Percentiles rank a stretch among this genome's conserved stretches.
These are phyloP conservation scores for Thomomys bottae DNA, from an alignment of 2,113 vertebrate genomes.

Conservation along the genomic window DNA sequence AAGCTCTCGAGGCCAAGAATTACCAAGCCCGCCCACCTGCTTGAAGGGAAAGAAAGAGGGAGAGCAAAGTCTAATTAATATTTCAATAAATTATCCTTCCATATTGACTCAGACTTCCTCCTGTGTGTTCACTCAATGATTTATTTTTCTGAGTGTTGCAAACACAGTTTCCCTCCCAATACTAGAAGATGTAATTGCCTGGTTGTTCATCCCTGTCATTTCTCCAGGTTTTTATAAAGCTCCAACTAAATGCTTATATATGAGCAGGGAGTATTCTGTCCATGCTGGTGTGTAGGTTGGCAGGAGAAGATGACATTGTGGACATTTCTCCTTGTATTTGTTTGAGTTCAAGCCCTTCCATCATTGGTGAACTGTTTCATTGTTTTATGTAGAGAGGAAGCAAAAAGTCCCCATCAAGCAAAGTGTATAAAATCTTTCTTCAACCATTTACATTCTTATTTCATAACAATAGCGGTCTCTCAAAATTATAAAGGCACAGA, in stretches of 20 bases:
- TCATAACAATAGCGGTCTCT: background rate
- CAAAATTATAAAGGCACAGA: background rate
- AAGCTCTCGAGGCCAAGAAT: background rate
- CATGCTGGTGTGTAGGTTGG: fast-evolving
- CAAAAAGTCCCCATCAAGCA: background rate
- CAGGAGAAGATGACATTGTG: background rate
- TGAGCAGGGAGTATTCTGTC: background rate
- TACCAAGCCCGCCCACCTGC: constrained; percentile 41
- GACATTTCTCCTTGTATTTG: constrained; percentile 22
- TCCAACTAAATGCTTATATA: background rate
- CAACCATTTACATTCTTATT: constrained; percentile 48
- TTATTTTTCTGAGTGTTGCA: constrained; percentile 38
- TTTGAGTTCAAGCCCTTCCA: background rate
- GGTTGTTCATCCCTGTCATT: constrained; percentile 33
- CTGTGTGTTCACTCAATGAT: constrained; percentile 17
- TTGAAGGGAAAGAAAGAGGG: constrained; percentile 22
- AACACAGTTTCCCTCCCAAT: background rate
- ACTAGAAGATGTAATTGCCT: background rate
- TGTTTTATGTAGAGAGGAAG: constrained; percentile 45
- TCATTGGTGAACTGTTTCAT: constrained; percentile 43
- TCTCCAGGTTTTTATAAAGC: constrained; percentile 46
- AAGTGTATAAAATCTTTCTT: background rate
- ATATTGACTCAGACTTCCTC: constrained; percentile 58
- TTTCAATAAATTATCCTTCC: constrained; percentile 64
- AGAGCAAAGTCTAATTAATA: constrained; percentile 69